A percentile compares a stretch with the other conserved stretches of the same genome.
Evolutionary conservation across 2,888 invertebrate genomes (phyloP).

Genomic region (Hirtodrosophila duncani): DNA sequence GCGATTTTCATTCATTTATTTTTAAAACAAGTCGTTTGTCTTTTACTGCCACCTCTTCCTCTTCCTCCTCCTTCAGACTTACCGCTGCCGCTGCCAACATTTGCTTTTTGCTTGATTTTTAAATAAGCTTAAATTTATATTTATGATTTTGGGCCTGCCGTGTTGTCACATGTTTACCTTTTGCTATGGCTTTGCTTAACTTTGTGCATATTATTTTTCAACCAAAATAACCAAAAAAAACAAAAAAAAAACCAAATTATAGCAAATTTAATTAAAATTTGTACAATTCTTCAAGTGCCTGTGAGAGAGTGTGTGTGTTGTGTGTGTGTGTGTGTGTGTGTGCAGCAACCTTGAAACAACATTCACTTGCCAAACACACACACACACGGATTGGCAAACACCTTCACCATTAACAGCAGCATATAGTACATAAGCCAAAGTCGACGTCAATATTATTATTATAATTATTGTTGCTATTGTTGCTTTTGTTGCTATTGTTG

Average conservation of each 20-base stretch:
- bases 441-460: slow-evolving; percentile 4
- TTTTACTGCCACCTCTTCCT: no score
- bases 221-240: slow-evolving; percentile 26
- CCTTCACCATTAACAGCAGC: slow-evolving; percentile 29
- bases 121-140: slow-evolving; percentile 62
- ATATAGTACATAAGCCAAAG: slow-evolving; percentile 51
- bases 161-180: slow-evolving; percentile 20
- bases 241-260: slow-evolving; percentile 27
- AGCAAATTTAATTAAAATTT: slow-evolving; percentile 59
- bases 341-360: slow-evolving; percentile 58
- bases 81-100: slow-evolving; percentile 9
- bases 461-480: no score
- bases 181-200: slow-evolving; percentile 37
- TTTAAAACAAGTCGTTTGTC: slow-evolving; percentile 19
- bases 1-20: slow-evolving; percentile 18
- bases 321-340: slow-evolving; percentile 16
- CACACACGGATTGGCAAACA: background rate
- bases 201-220: slow-evolving; percentile 55
- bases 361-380: slow-evolving; percentile 44
- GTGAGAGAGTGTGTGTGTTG: slow-evolving; percentile 20
- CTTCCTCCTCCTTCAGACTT: background rate
- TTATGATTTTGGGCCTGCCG: slow-evolving; percentile 34
- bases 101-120: slow-evolving; percentile 20
- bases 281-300: slow-evolving; percentile 40
- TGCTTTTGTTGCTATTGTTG: no score